These are phyloP conservation scores for Laothoe populi DNA, from an alignment of 2,888 invertebrate genomes.

Conservation along the genomic window DNA sequence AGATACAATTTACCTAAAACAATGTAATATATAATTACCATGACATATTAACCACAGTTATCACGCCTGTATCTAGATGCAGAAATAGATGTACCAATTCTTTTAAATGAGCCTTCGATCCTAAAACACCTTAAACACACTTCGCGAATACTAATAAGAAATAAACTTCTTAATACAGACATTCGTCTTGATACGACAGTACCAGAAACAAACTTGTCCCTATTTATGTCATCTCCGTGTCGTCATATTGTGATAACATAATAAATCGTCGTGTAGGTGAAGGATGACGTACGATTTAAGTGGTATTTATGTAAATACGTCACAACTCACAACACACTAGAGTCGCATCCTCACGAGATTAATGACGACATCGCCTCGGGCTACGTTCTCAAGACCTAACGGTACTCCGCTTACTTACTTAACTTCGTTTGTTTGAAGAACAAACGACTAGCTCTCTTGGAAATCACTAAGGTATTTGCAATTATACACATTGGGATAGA, in stretches of 20 bases:
- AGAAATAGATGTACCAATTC: too few species aligned
- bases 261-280: constrained; percentile 36
- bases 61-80: too few species aligned
- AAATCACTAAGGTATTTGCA: background rate
- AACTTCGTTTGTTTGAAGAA: constrained; percentile 18
- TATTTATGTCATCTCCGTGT: background rate
- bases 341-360: constrained; percentile 56
- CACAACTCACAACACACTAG: constrained; percentile 55
- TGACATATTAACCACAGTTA: too few species aligned
- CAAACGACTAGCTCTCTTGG: constrained; percentile 2
- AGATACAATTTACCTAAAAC: background rate
- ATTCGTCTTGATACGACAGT: background rate
- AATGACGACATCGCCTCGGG: constrained; percentile 53
- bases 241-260: constrained; percentile 35
- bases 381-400: constrained; percentile 34
- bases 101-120: too few species aligned
- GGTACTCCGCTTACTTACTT: constrained; percentile 19
- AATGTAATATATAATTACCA: too few species aligned
- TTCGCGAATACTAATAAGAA: background rate
- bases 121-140: too few species aligned
- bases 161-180: background rate
- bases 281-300: constrained; percentile 38
- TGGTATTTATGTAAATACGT: constrained; percentile 62
- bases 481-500: background rate
- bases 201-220: background rate